Conservation (phyloP, 2,113 vertebrate genomes). For the Melanocharis versteri region DNA sequence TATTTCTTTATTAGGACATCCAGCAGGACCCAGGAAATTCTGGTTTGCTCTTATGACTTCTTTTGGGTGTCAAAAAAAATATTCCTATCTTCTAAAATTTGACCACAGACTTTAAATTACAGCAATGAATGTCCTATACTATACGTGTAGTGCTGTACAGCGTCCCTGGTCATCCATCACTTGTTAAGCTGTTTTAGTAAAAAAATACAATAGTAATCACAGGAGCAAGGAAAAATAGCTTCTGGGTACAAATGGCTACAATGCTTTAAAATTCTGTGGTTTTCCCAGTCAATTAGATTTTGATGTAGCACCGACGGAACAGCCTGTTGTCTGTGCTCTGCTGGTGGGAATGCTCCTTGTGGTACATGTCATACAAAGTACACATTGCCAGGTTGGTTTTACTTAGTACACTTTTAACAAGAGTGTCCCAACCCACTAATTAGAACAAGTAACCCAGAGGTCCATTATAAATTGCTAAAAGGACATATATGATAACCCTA, state of each 20-base stretch:
- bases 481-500: not conserved
- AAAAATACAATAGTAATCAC: not conserved
- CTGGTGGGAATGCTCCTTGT: not conserved
- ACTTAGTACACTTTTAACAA: not conserved
- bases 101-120: not conserved
- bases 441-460: conserved; percentile 13
- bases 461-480: conserved; percentile 22
- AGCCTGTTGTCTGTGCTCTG: not conserved
- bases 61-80: not conserved
- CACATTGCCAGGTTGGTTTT: not conserved
- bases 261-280: not conserved
- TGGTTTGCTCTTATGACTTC: not conserved
- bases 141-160: rapidly evolving
- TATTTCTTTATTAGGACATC: not conserved
- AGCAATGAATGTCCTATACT: not conserved
- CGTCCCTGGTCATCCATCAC: not conserved
- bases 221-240: not conserved
- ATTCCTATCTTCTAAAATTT: not conserved
- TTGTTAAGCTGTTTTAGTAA: not conserved
- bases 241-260: not conserved
- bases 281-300: not conserved
- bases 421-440: conserved; percentile 1
- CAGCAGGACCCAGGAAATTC: not conserved
- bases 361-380: not conserved
- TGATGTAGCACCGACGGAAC: not conserved